Percentiles rank a stretch among this genome's conserved stretches.
Evolutionary conservation across 2,797 vertebrate genomes (phyloP).

Genomic region (Numenius phaeopus): DNA sequence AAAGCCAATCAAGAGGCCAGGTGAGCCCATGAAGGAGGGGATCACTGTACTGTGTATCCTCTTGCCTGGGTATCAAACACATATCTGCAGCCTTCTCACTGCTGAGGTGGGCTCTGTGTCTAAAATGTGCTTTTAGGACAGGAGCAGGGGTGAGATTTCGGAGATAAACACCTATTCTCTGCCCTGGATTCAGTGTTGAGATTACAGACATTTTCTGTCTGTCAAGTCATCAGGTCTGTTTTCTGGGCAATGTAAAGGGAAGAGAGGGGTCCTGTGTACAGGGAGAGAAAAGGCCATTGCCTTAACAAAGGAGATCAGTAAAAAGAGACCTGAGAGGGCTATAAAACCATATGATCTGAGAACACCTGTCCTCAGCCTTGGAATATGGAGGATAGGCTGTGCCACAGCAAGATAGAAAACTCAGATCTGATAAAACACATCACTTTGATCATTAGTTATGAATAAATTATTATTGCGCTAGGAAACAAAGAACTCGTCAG

Average conservation of each 20-base stretch:
- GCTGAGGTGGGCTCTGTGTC: not conserved
- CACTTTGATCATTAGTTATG: not conserved
- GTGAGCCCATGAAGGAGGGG: conserved; percentile 75
- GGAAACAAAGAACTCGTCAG: not conserved
- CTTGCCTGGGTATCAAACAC: not conserved
- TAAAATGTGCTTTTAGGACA: not conserved
- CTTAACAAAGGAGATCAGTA: not conserved
- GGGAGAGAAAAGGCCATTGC: not conserved
- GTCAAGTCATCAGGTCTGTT: not conserved
- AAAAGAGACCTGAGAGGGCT: not conserved
- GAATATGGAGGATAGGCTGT: not conserved
- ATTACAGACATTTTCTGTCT: not conserved
- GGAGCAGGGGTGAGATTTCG: not conserved
- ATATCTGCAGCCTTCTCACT: not conserved
- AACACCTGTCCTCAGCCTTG: not conserved
- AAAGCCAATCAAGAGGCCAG: conserved; percentile 93
- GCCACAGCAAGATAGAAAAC: not conserved
- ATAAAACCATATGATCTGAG: not conserved
- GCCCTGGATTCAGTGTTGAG: not conserved
- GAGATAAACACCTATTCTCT: not conserved
- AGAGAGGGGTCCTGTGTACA: not conserved
- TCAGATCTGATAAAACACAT: not conserved
- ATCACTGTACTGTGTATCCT: not conserved
- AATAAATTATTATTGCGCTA: not conserved
- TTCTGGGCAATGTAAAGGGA: not conserved